phyloP scores from a whole-genome alignment of 2,888 invertebrate genomes.

The Torymus auratus region DNA sequence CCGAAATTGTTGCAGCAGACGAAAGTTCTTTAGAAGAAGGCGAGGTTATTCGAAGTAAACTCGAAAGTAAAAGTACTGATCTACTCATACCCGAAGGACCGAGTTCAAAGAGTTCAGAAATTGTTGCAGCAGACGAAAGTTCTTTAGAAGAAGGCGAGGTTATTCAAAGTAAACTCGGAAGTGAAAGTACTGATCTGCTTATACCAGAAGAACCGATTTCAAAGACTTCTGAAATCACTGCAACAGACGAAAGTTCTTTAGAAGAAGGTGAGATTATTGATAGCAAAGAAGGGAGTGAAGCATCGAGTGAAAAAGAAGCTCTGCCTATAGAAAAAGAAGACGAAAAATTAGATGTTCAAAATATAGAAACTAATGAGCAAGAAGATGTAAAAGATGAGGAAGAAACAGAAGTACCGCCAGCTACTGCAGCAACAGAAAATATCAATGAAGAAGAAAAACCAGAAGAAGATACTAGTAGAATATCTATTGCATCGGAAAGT shows the following conservation, averaged over 20 bases:
- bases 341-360: not conserved
- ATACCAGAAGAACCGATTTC: too few relatives aligned
- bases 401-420: conserved; percentile 2
- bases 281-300: conserved; percentile 14
- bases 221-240: not conserved
- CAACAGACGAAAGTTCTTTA: conserved; percentile 19
- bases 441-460: conserved; percentile 10
- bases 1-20: not conserved
- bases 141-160: conserved; percentile 6
- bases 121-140: conserved; percentile 12
- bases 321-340: conserved; percentile 10
- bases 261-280: conserved; percentile 4
- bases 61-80: too few relatives aligned
- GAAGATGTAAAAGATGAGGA: not conserved
- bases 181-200: too few relatives aligned
- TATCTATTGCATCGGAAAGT: not conserved
- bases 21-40: conserved; percentile 23
- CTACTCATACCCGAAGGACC: too few relatives aligned
- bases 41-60: too few relatives aligned
- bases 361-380: not conserved
- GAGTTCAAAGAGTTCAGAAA: not conserved
- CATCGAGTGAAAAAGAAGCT: not conserved
- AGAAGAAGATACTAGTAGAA: not conserved
- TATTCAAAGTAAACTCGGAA: too few relatives aligned
- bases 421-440: not conserved